Percentiles rank a stretch among this genome's conserved stretches.
Conservation (phyloP, 2,888 invertebrate genomes). For the Apotomis capreana region DNA sequence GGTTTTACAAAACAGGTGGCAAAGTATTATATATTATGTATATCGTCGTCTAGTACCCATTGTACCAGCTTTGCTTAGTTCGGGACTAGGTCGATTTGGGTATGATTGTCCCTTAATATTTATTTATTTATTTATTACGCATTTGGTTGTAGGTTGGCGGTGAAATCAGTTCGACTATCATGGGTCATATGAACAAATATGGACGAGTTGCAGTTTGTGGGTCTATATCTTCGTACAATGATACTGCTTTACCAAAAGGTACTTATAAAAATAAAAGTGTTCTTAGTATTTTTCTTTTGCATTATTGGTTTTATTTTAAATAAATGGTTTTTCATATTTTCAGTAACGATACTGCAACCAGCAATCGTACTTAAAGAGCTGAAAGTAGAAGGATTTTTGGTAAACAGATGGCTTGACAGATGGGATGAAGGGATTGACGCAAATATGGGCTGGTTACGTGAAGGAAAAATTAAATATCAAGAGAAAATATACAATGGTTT, state of each 20-base stretch:
- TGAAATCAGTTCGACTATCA: conserved; percentile 85
- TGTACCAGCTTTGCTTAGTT: no score
- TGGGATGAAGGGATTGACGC: conserved; percentile 86
- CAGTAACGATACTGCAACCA: conserved; percentile 82
- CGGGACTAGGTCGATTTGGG: no score
- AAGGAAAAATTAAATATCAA: conserved; percentile 87
- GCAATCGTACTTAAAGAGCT: conserved; percentile 84
- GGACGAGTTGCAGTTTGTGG: conserved; percentile 88
- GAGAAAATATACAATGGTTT: conserved; percentile 89
- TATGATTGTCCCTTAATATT: no score
- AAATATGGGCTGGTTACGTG: conserved; percentile 85
- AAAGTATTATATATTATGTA: no score
- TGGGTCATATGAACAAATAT: conserved; percentile 85
- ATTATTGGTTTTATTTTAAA: background rate
- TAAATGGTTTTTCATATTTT: conserved; percentile 45
- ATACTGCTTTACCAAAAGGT: conserved; percentile 70
- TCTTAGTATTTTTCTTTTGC: no score
- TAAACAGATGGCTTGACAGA: conserved; percentile 82
- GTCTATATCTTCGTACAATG: conserved; percentile 87
- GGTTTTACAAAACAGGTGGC: no score
- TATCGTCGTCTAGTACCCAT: no score
- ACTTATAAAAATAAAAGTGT: conserved; percentile 8
- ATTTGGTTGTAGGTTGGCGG: conserved; percentile 85
- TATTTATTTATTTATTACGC: background rate
- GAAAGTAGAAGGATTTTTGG: conserved; percentile 87